phyloP scores from a whole-genome alignment of 2,888 invertebrate genomes.

The Ctena decussata region DNA sequence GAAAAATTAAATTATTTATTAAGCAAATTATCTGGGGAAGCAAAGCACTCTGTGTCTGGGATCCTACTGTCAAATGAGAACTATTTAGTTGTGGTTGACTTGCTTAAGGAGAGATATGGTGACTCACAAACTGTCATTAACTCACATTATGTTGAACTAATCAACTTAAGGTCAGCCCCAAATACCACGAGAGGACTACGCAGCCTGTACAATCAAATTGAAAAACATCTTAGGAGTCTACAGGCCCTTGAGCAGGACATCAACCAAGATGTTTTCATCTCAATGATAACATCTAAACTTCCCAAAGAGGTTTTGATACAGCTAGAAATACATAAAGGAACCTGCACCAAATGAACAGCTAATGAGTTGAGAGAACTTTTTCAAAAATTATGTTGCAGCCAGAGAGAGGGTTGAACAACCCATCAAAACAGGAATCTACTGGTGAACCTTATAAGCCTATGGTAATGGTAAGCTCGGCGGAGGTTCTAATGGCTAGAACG shows the following conservation, averaged over 20 bases:
- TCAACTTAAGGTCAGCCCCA: too few species aligned
- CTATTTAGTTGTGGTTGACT: too few species aligned
- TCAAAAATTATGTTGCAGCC: neutral
- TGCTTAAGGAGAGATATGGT: too few species aligned
- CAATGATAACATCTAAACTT: slow-evolving; percentile 7
- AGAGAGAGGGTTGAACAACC: neutral
- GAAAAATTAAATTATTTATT: too few species aligned
- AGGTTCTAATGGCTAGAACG: neutral
- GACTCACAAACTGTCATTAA: too few species aligned
- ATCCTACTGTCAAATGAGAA: too few species aligned
- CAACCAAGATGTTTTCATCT: slow-evolving; percentile 15
- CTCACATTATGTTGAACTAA: too few species aligned
- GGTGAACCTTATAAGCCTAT: neutral
- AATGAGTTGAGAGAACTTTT: neutral
- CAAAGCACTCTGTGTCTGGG: too few species aligned
- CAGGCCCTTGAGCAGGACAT: slow-evolving; percentile 3
- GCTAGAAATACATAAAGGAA: slow-evolving; percentile 1
- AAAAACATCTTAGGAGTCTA: slow-evolving; percentile 28
- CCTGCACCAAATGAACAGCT: neutral
- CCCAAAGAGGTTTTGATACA: neutral
- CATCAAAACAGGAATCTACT: neutral
- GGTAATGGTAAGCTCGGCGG: neutral
- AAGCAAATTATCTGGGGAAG: too few species aligned
- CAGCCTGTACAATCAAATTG: neutral
- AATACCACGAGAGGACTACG: slow-evolving; percentile 14